phyloP scores from a whole-genome alignment of 2,113 vertebrate species.

The Suncus etruscus region DNA sequence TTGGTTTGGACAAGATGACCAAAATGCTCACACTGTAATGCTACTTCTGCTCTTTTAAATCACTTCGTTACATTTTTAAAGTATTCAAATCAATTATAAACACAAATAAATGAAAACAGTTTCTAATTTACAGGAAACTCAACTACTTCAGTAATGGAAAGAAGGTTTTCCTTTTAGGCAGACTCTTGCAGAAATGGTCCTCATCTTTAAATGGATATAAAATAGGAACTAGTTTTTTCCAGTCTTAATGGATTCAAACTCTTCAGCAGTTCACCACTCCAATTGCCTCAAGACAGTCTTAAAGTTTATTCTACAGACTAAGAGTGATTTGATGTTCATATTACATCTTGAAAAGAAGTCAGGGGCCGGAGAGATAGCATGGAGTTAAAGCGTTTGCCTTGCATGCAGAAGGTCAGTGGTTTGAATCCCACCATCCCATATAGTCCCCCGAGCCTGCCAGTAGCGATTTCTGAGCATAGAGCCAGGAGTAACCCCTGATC shows the following conservation, averaged over 20 bases:
- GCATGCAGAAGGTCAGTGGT: too few species aligned
- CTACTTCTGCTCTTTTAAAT: slow-evolving; percentile 48
- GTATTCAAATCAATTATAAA: slow-evolving; percentile 58
- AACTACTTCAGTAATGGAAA: slow-evolving; percentile 40
- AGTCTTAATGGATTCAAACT: slow-evolving; percentile 27
- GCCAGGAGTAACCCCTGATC: too few species aligned
- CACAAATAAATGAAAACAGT: slow-evolving; percentile 50
- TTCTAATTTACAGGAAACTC: neutral
- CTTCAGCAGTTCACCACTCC: neutral
- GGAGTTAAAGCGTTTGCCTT: too few species aligned
- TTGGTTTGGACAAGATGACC: slow-evolving; percentile 56
- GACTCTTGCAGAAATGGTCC: slow-evolving; percentile 14
- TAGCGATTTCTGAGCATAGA: too few species aligned
- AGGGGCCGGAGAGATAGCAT: too few species aligned
- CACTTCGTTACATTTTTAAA: slow-evolving; percentile 27
- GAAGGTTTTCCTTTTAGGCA: slow-evolving; percentile 33
- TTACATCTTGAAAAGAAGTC: slow-evolving; percentile 21
- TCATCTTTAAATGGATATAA: slow-evolving; percentile 39
- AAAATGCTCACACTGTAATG: slow-evolving; percentile 30
- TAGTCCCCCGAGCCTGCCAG: too few species aligned
- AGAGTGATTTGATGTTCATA: slow-evolving; percentile 24
- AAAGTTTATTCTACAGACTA: slow-evolving; percentile 31
- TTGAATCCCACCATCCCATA: too few species aligned
- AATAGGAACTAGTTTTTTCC: slow-evolving; percentile 29
- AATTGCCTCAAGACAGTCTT: slow-evolving; percentile 1